Evolutionary conservation across 1,140 invertebrate genomes (phyloP), one percentile per base, ranked within the genome.

Genomic region (Penaeus japonicus): DNA sequence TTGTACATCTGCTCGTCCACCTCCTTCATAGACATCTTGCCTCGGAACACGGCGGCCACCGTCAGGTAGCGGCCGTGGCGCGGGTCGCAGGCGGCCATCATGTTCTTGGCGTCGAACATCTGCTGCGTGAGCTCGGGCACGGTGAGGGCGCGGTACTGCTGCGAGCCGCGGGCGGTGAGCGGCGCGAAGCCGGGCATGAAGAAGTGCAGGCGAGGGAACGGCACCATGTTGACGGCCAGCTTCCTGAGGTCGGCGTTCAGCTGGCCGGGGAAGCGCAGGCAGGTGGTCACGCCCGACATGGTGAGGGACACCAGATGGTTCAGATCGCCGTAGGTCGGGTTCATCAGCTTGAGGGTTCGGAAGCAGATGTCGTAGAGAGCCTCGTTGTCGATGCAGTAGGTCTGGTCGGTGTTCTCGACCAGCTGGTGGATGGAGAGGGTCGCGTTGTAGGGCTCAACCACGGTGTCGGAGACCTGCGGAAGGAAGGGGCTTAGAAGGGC

Each of bases 31-130:
- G 87, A 88, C 87, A 88, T 88, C 80, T 88, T 88, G 53, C 87
- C 87, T 77, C 87, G 35, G 87, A 88, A 88, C 22, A 88, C 87
- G n/a, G 87, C 87, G n/a, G 87, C 87, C 12, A 88, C 87, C 20
- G 87, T 88, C 15, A 88, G 87, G 80, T 88, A 88, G 80, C 87
- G 87, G 57, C 87, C 87, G 73, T 88, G 87, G 70, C 87, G 87
- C 15, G 87, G 86, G 70, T 88, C 87, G 54, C 87, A 88, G 30
- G 87, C 87, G 4, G 87, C 87, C 87, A 88, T 88, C 87, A 88
- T 88, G 87, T 88, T 88, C 87, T 88, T 88, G 54, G 87, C 87
- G 54, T 88, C 87, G 35, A 88, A 88, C 87, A 88, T 88, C 80
- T 88, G 87, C 62, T 88, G 87, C 0, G 87, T 88, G 65, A 88